Conservation (phyloP, 2,797 vertebrate genomes). For the Rhinatrema bivittatum region DNA sequence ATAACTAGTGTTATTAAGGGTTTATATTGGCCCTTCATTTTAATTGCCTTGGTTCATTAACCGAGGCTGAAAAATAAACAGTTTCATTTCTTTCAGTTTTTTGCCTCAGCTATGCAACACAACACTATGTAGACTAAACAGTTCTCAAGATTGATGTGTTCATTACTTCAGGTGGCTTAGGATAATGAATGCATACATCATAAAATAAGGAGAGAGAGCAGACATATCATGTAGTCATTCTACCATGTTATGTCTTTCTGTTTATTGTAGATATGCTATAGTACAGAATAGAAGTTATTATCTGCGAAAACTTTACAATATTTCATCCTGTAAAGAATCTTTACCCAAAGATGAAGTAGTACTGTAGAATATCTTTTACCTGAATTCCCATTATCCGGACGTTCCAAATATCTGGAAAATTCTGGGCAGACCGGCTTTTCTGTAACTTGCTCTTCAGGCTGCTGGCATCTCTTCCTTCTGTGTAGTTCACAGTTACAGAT, state of each 20-base stretch:
- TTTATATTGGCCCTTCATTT: slow-evolving; percentile 19
- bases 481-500: too few species aligned
- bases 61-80: slow-evolving; percentile 20
- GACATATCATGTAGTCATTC: slow-evolving; percentile 4
- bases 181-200: slow-evolving; percentile 23
- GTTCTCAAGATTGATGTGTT: slow-evolving; percentile 16
- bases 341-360: too few species aligned
- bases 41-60: slow-evolving; percentile 18
- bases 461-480: too few species aligned
- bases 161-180: slow-evolving; percentile 14
- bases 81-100: slow-evolving; percentile 30
- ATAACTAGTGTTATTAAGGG: too few species aligned
- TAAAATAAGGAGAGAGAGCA: slow-evolving; percentile 5
- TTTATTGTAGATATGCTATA: slow-evolving; percentile 2
- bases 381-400: too few species aligned
- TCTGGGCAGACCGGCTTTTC: too few species aligned
- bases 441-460: too few species aligned
- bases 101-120: slow-evolving; percentile 9
- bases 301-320: background rate
- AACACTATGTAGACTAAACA: slow-evolving; percentile 3
- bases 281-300: slow-evolving; percentile 3
- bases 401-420: too few species aligned
- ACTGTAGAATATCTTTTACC: background rate
- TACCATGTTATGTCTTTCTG: background rate
- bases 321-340: background rate